Evolutionary conservation across 1,140 invertebrate genomes (phyloP).

Genomic region (Periplaneta americana): DNA sequence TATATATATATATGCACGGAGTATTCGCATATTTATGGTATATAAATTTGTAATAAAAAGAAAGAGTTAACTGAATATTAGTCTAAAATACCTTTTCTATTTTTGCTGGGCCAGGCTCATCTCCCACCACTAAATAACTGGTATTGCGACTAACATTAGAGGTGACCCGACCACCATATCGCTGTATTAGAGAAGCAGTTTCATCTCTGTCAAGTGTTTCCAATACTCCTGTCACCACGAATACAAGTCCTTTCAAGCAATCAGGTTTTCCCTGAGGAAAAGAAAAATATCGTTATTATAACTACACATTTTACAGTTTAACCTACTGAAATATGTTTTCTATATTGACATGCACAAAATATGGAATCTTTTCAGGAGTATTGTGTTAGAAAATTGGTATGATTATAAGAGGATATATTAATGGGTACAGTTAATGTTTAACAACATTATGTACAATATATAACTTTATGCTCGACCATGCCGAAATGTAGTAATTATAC

Average conservation of each 20-base stretch:
- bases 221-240: constrained; percentile 82
- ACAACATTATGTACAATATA: too few relatives aligned
- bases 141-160: constrained; percentile 72
- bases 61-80: not conserved
- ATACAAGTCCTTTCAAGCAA: constrained; percentile 71
- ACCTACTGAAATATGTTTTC: too few relatives aligned
- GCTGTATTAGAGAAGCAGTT: constrained; percentile 62
- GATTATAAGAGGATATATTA: too few relatives aligned
- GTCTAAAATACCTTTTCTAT: constrained; percentile 52
- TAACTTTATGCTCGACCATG: too few relatives aligned
- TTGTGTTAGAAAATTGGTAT: too few relatives aligned
- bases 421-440: too few relatives aligned
- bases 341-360: too few relatives aligned
- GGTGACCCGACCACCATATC: constrained; percentile 76
- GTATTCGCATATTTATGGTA: constrained; percentile 4
- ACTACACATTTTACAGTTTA: not conserved
- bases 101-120: constrained; percentile 80
- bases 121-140: constrained; percentile 75
- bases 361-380: too few relatives aligned
- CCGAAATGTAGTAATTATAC: too few relatives aligned
- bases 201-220: constrained; percentile 85
- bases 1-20: not conserved
- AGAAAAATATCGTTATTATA: constrained; percentile 8
- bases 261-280: constrained; percentile 58
- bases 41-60: constrained; percentile 4